These are phyloP conservation scores for Whitmania pigra DNA, from an alignment of 1,140 invertebrate genomes.

Conservation along the genomic window DNA sequence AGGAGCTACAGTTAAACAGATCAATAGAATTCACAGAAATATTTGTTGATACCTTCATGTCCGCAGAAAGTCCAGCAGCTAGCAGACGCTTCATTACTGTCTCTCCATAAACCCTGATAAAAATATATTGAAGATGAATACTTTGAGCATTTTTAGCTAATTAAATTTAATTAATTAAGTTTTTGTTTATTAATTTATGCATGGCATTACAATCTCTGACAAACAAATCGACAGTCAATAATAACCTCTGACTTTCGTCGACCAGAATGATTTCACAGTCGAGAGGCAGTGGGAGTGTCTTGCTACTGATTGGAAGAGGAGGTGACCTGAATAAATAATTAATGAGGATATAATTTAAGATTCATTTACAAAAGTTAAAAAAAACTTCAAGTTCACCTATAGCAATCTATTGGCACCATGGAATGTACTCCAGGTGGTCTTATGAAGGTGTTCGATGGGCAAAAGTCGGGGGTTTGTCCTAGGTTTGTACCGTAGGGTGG, in stretches of 20 bases:
- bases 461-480: not conserved
- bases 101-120: conserved; percentile 11
- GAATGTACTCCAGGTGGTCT: not conserved
- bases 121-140: not conserved
- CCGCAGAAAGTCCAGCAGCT: not conserved
- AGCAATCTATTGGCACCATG: not conserved
- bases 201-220: too few relatives aligned
- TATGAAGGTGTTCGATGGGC: not conserved
- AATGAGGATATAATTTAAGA: too few relatives aligned
- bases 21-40: too few relatives aligned
- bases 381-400: too few relatives aligned
- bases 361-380: too few relatives aligned
- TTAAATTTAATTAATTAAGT: too few relatives aligned
- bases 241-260: conserved; percentile 12
- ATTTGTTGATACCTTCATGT: not conserved
- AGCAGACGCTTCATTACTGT: conserved; percentile 10
- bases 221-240: not conserved
- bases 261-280: conserved; percentile 18
- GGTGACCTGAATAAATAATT: not conserved
- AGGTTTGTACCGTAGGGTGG: not conserved
- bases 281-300: not conserved
- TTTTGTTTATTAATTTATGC: too few relatives aligned
- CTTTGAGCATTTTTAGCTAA: not conserved
- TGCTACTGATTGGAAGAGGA: not conserved
- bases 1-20: too few relatives aligned